Percentiles rank a stretch among this genome's conserved stretches.
Evolutionary conservation across 1,140 invertebrate genomes (phyloP).

Genomic region (Scaptodrosophila lebanonensis): DNA sequence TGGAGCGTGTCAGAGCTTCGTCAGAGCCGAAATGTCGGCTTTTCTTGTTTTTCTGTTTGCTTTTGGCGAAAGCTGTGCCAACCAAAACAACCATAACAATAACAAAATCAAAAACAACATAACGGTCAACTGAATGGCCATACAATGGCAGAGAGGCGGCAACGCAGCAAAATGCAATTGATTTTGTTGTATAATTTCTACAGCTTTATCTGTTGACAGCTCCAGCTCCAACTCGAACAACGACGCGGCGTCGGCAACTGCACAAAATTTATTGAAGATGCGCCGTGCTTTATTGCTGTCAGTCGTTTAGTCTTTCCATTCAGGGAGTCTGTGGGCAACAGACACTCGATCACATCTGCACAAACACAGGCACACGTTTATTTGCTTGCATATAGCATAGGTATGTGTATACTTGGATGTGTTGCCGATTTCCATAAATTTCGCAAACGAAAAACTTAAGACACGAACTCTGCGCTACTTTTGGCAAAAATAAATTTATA

Average conservation of each 20-base stretch:
- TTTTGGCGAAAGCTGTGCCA: conserved; percentile 43
- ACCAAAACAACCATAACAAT: conserved; percentile 1
- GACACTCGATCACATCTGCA: not conserved
- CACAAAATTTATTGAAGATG: conserved; percentile 66
- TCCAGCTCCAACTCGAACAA: too few species aligned
- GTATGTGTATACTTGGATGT: too few species aligned
- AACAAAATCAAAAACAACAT: conserved; percentile 4
- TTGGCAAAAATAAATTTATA: conserved; percentile 38
- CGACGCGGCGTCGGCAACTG: conserved; percentile 60
- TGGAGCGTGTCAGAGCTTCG: conserved; percentile 14
- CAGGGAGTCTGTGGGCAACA: too few species aligned
- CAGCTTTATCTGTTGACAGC: conserved; percentile 60
- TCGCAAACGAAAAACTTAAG: conserved; percentile 59
- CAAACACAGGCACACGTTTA: not conserved
- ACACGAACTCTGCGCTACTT: conserved; percentile 40
- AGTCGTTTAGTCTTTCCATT: not conserved
- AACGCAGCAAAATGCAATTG: conserved; percentile 52
- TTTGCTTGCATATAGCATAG: not conserved
- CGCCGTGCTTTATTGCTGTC: conserved; percentile 49
- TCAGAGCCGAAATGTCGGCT: not conserved
- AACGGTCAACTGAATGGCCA: conserved; percentile 1
- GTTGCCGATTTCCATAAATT: conserved; percentile 22
- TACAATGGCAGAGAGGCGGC: not conserved
- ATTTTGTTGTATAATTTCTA: conserved; percentile 69
- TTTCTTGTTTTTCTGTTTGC: conserved; percentile 19